Evolutionary conservation across 2,888 invertebrate species (phyloP).

Genomic region (Eilema griseolum): DNA sequence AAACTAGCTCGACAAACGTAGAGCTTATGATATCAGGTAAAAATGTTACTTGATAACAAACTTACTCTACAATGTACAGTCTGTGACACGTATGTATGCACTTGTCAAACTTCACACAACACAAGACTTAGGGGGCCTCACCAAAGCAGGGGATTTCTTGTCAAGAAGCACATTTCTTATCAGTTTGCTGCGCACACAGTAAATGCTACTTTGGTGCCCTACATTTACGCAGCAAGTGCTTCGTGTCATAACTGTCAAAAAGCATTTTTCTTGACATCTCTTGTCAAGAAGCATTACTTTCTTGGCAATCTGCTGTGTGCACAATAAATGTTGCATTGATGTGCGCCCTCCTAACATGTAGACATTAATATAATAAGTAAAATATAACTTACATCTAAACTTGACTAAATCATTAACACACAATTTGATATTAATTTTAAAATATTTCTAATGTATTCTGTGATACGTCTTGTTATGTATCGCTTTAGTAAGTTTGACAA

Average conservation of each 20-base stretch:
- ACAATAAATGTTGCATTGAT: too few relatives aligned
- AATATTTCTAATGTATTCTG: conserved; percentile 18
- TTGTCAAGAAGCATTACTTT: too few relatives aligned
- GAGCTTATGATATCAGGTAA: conserved; percentile 63
- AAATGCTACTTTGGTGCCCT: too few relatives aligned
- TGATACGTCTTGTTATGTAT: conserved; percentile 13
- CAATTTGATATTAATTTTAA: conserved; percentile 27
- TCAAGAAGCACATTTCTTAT: too few relatives aligned
- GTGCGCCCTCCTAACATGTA: background rate
- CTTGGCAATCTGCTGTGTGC: too few relatives aligned
- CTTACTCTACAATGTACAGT: conserved; percentile 62
- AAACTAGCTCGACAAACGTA: conserved; percentile 63
- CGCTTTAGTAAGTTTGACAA: conserved; percentile 46
- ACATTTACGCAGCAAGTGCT: too few relatives aligned
- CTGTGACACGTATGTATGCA: conserved; percentile 49
- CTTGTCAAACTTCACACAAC: conserved; percentile 44
- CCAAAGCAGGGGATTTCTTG: too few relatives aligned
- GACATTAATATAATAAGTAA: conserved; percentile 8
- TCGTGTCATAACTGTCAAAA: too few relatives aligned
- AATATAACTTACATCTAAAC: conserved; percentile 7
- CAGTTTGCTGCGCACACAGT: too few relatives aligned
- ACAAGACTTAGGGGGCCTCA: background rate
- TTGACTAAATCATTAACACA: conserved; percentile 12
- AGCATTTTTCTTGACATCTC: too few relatives aligned
- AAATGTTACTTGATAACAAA: conserved; percentile 62